A percentile compares a stretch with the other conserved stretches of the same genome.
phyloP scores from a whole-genome alignment of 1,140 invertebrate genomes.

The Camponotus vicinus region DNA sequence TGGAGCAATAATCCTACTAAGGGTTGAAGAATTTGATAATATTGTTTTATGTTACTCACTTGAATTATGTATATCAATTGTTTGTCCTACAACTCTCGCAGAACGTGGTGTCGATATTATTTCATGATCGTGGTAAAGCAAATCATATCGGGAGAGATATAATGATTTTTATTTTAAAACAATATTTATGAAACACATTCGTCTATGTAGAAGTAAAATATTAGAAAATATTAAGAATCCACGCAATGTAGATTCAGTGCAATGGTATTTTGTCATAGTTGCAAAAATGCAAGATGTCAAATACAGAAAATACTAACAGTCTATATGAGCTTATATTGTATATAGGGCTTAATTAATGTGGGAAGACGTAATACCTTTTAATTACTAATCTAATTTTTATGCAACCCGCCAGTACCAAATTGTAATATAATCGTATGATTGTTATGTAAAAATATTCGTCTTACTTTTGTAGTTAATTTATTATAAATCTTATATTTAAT shows the following conservation, averaged over 20 bases:
- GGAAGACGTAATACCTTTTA: conserved; percentile 62
- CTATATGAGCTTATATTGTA: conserved; percentile 71
- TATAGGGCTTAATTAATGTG: conserved; percentile 66
- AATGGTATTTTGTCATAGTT: conserved; percentile 66
- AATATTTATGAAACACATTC: conserved; percentile 8
- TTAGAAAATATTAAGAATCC: conserved; percentile 13
- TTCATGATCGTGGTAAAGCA: conserved; percentile 1
- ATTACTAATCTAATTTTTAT: conserved; percentile 64
- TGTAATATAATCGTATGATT: conserved; percentile 65
- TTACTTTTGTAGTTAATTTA: conserved; percentile 55
- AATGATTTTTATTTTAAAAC: conserved; percentile 21
- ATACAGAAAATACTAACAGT: conserved; percentile 42
- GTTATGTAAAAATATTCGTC: conserved; percentile 52
- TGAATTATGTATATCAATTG: conserved; percentile 40
- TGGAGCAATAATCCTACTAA: conserved; percentile 71
- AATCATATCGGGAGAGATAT: conserved; percentile 14
- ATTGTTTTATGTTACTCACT: conserved; percentile 63
- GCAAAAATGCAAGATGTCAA: conserved; percentile 15
- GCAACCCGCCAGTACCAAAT: conserved; percentile 63
- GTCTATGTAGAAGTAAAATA: conserved; percentile 29
- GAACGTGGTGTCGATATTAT: conserved; percentile 6
- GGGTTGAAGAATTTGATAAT: conserved; percentile 65
- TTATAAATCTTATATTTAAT: conserved; percentile 61
- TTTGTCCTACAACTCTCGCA: conserved; percentile 47
- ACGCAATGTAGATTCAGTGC: conserved; percentile 53